phyloP scores from a whole-genome alignment of 2,113 vertebrate species.

The Erythrolamprus reginae region DNA sequence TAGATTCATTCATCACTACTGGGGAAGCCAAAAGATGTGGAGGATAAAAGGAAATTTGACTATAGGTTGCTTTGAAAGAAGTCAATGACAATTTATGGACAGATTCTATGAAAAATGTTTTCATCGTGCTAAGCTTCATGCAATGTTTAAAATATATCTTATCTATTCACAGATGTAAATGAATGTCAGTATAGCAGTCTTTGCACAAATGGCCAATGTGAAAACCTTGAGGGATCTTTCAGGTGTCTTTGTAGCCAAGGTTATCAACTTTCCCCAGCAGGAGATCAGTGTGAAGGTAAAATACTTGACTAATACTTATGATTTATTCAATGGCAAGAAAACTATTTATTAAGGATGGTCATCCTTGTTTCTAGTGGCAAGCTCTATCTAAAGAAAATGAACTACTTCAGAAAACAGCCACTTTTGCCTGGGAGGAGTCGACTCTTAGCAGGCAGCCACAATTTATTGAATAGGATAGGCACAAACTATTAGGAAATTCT shows the following conservation, averaged over 20 bases:
- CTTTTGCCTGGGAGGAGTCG: not conserved
- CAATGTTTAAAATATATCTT: not conserved
- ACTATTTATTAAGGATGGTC: not conserved
- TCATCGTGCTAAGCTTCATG: not conserved
- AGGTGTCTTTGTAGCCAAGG: conserved; percentile 81
- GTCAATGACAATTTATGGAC: conserved; percentile 1
- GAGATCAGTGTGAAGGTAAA: conserved; percentile 90
- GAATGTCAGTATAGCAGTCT: conserved; percentile 86
- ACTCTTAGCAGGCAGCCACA: not conserved
- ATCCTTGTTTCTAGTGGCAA: not conserved
- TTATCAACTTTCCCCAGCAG: conserved; percentile 73
- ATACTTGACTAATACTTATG: not conserved
- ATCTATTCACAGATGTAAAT: conserved; percentile 78
- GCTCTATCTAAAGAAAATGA: not conserved
- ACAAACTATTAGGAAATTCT: not conserved
- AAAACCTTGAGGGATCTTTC: conserved; percentile 88
- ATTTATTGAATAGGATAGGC: not conserved
- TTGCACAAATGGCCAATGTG: conserved; percentile 83
- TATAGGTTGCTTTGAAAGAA: not conserved
- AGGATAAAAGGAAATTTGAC: not conserved
- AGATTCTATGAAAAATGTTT: not conserved
- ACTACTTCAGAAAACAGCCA: not conserved
- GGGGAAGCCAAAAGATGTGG: not conserved
- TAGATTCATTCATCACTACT: not conserved
- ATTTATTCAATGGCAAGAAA: not conserved